Evolutionary conservation across 1,140 invertebrate species (phyloP), one percentile per base, ranked within the genome.

Genomic region (Galleria mellonella): DNA sequence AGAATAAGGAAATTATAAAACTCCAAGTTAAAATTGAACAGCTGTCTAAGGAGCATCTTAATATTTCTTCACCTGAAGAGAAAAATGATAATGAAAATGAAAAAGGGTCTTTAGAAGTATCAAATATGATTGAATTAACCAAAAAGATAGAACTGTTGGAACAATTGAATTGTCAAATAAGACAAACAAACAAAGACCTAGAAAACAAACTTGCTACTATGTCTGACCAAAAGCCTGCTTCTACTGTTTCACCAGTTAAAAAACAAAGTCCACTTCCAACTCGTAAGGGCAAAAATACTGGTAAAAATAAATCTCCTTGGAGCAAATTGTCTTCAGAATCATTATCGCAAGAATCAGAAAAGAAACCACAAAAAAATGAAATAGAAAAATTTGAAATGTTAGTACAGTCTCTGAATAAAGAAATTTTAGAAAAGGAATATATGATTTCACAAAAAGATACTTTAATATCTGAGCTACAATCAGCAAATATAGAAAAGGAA

Each of bases 141-240:
- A 74, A 82, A 31, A 87, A 88, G 52, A 67, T 89, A 38, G 78
- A 86, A 56, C 58, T 83, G 40, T 62, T 89, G 12, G 87, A 88
- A 60, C 87, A 90, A 47, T 66, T 87, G 7, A 89, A 83, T 52
- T 89, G 57, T 65, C 75, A 68, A 83, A 87, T 78, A 59, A 86
- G 79, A 72, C 87, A 70, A 74, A 87, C 70, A 51, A 90, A 85
- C 57, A 87, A 86, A 28, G 79, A 89, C 48, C 62, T 89, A 3
- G 87, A 89, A 62, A 88, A 87, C 63, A 89, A 89, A 56, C 55
- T 89, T 4, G 54, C 69, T 33, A 47, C 72, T 38, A 60, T 72
- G 12, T 72, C 48, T 32, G 69, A 77, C 41, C 12, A 61, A 38
- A 83, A 82, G 60, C 9, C 49, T 28, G 41, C 43, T 32, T 32